Base-by-base conservation (phyloP, 2,888 invertebrate genomes). In the Leptopilina drosophilae region DNA sequence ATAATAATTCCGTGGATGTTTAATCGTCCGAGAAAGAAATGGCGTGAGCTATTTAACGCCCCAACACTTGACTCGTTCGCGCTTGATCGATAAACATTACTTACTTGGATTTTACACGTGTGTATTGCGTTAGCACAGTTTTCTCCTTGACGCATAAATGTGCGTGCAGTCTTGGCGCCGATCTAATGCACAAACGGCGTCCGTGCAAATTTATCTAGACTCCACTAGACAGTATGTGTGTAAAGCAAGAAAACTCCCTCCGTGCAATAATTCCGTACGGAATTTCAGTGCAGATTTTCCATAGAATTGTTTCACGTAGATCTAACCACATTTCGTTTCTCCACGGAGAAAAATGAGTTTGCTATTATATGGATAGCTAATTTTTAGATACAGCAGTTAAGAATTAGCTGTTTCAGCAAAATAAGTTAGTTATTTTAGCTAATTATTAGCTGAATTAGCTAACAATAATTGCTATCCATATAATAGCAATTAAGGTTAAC, bases 1-100 rank as follows among this genome's bases (percentile, higher is more conserved):
- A 42, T 66, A 66, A 65, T 65, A 42, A 65, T 42, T 46, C 7
- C 40, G 15, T 46, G 66, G 66, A 67, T 46, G 66, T 42, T 67
- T 46, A 67, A 67, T 67, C 66, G 66, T 42, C 46, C 66, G 66
- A 67, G 66, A 46, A 46, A 20, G 46, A 15, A 67, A 67, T 67
- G 49, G 66, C 66, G 46, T 67, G 46, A 46, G 46, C 20, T 46
- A 67, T 67, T 67, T 67, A 67, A 67, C 66, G 66, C 66, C 66
- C 66, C 65, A 67, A 46, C 66, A 67, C 66, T 49, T 67, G 66
- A 67, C 66, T 67, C 15, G 66, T n/a, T 67, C 66, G 66, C 66
- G 66, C 66, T 67, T 67, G 66, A 67, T 67, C 66, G 66, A 67
- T 67, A 67, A 67, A 46, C 66, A 46, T 15, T 67, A 46, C 66